phyloP scores from a whole-genome alignment of 2,888 invertebrate species.

The Thysanoteuthis rhombus region DNA sequence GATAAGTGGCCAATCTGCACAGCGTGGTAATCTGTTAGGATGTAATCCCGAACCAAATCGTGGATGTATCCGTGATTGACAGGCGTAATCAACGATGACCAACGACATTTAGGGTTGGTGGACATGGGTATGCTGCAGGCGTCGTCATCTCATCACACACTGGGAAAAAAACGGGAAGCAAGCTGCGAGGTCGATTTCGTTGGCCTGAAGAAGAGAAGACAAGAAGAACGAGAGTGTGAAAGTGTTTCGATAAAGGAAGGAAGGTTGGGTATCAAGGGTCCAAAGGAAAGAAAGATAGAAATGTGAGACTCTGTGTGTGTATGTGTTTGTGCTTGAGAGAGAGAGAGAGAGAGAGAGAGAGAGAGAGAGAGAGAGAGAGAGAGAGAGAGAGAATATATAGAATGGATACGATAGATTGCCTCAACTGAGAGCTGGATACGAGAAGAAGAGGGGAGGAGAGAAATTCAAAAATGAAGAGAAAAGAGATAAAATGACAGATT shows the following conservation, averaged over 20 bases:
- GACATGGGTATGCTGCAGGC: not conserved
- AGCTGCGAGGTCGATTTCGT: not conserved
- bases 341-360: too few species aligned
- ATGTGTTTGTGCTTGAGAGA: too few species aligned
- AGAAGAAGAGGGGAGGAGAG: too few species aligned
- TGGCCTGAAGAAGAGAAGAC: not conserved
- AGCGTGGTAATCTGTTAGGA: not conserved
- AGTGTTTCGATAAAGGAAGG: not conserved
- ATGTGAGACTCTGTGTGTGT: too few species aligned
- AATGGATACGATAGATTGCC: too few species aligned
- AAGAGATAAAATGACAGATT: too few species aligned
- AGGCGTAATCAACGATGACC: not conserved
- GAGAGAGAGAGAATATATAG: too few species aligned
- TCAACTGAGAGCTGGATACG: too few species aligned
- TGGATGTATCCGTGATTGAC: constrained; percentile 12
- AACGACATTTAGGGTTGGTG: not conserved
- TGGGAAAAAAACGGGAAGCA: not conserved
- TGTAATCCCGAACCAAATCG: not conserved
- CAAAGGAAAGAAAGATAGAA: not conserved
- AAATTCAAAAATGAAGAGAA: too few species aligned
- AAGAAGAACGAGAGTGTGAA: not conserved
- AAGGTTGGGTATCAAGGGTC: not conserved
- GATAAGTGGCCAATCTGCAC: constrained; percentile 12
- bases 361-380: too few species aligned
- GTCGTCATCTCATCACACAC: not conserved